Conservation (phyloP, 2,888 invertebrate species). For the Oegoconia quadripuncta region DNA sequence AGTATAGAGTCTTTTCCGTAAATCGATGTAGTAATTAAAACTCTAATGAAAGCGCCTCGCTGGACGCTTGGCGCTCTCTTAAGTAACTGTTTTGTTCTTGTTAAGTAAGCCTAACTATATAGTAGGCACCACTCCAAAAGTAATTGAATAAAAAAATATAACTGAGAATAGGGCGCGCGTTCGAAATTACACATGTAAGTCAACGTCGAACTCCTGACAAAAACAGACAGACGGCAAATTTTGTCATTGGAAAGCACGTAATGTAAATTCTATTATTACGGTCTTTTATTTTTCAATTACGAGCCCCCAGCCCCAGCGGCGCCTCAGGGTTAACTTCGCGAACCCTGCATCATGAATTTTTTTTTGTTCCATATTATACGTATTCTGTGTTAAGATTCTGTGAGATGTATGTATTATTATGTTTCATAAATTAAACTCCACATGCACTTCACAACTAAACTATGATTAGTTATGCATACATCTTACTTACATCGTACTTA, state of each 20-base stretch:
- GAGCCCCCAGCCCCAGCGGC: constrained; percentile 54
- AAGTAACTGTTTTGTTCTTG: too few species aligned
- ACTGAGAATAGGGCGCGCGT: constrained; percentile 22
- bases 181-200: constrained; percentile 30
- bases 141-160: neutral
- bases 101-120: too few species aligned
- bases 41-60: too few species aligned
- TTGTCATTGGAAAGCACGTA: constrained; percentile 74
- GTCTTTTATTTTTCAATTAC: constrained; percentile 79
- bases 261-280: constrained; percentile 78
- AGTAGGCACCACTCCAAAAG: neutral
- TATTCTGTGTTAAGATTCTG: constrained; percentile 26
- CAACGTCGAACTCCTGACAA: constrained; percentile 66
- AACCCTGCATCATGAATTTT: constrained; percentile 43
- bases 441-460: too few species aligned
- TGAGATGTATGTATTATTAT: constrained; percentile 28
- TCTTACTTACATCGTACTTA: too few species aligned
- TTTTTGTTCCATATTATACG: constrained; percentile 24
- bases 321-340: constrained; percentile 66
- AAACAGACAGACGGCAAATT: constrained; percentile 68
- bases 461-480: too few species aligned
- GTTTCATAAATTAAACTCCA: too few species aligned
- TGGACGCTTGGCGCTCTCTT: too few species aligned
- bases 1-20: too few species aligned
- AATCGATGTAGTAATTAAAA: too few species aligned